These are phyloP conservation scores for Sciaenops ocellatus DNA, from an alignment of 2,797 vertebrate species.

Conservation along the genomic window DNA sequence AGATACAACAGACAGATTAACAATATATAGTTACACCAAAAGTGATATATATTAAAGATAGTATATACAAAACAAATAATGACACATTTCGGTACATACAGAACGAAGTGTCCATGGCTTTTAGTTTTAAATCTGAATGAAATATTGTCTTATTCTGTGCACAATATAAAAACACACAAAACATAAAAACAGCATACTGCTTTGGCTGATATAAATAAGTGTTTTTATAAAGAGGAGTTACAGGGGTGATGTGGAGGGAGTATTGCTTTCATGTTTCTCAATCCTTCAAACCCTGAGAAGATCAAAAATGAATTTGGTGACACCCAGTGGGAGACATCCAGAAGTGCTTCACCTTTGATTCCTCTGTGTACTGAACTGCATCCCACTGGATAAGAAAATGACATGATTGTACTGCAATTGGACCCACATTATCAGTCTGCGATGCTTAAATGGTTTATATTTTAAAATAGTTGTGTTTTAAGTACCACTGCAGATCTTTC, in stretches of 20 bases:
- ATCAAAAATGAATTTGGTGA: constrained; percentile 58
- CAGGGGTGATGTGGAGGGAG: constrained; percentile 39
- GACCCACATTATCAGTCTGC: constrained; percentile 45
- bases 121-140: constrained; percentile 87
- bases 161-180: constrained; percentile 87
- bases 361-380: constrained; percentile 67
- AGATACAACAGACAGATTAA: constrained; percentile 49
- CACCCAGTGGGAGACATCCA: constrained; percentile 37
- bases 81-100: constrained; percentile 90
- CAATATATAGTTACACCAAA: constrained; percentile 89
- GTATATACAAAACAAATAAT: constrained; percentile 89
- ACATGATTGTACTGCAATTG: constrained; percentile 50
- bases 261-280: constrained; percentile 70
- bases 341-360: constrained; percentile 23
- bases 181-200: constrained; percentile 89
- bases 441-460: constrained; percentile 31
- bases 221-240: constrained; percentile 83
- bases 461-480: constrained; percentile 21
- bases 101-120: constrained; percentile 93
- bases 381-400: constrained; percentile 50
- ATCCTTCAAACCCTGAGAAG: constrained; percentile 75
- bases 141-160: constrained; percentile 85
- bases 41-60: constrained; percentile 93
- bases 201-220: constrained; percentile 96
- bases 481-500: constrained; percentile 23